A percentile compares a stretch with the other conserved stretches of the same genome.
Evolutionary conservation across 2,797 vertebrate genomes (phyloP).

Genomic region (Ctenopoma kingsleyae): DNA sequence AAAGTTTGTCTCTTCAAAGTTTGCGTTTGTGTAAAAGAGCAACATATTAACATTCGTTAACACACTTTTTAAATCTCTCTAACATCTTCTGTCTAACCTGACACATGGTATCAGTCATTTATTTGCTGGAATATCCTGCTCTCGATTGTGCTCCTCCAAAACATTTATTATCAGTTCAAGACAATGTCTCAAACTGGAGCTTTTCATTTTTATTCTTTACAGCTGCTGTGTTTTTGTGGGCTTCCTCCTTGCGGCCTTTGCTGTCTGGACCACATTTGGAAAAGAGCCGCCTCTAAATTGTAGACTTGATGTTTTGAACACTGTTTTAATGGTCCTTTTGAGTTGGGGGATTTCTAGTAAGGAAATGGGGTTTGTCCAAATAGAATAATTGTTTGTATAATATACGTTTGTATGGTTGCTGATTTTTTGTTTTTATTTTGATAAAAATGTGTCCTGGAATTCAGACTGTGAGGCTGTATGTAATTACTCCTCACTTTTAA

Average conservation of each 20-base stretch:
- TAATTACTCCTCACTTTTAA: slow-evolving; percentile 51
- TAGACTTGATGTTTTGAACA: slow-evolving; percentile 75
- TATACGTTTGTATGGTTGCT: slow-evolving; percentile 54
- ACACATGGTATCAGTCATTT: not conserved
- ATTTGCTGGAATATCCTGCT: slow-evolving; percentile 23
- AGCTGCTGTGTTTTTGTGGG: slow-evolving; percentile 79
- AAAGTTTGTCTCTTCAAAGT: slow-evolving; percentile 14
- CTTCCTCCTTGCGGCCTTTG: slow-evolving; percentile 77
- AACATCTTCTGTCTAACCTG: slow-evolving; percentile 4
- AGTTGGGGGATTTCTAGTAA: slow-evolving; percentile 73
- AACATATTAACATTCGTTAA: slow-evolving; percentile 38
- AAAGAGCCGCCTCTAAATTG: slow-evolving; percentile 73
- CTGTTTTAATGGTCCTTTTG: slow-evolving; percentile 73
- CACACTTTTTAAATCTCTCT: slow-evolving; percentile 32
- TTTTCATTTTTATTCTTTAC: slow-evolving; percentile 71
- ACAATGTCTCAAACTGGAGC: slow-evolving; percentile 58
- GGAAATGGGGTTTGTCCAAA: slow-evolving; percentile 67
- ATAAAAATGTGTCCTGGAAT: slow-evolving; percentile 41
- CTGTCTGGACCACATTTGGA: slow-evolving; percentile 81
- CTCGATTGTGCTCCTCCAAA: slow-evolving; percentile 35
- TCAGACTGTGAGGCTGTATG: slow-evolving; percentile 38
- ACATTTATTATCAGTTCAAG: slow-evolving; percentile 56
- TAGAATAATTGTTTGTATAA: slow-evolving; percentile 60
- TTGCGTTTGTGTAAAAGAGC: slow-evolving; percentile 10
- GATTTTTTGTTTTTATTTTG: slow-evolving; percentile 55